Conservation (phyloP, 2,888 invertebrate species). For the Neoascia interrupta region DNA sequence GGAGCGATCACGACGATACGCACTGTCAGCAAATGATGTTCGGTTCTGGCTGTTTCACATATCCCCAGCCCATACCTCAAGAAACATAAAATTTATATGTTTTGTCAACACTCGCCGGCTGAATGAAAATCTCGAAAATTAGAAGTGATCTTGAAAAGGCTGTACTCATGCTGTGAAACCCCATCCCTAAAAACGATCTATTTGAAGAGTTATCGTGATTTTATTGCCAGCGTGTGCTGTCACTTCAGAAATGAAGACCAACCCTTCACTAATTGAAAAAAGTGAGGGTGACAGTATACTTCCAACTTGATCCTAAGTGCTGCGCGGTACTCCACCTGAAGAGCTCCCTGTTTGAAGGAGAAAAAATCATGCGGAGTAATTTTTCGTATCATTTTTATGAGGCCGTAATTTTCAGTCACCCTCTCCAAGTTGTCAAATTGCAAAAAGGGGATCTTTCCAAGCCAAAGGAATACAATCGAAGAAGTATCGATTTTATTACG, state of each 20-base stretch:
- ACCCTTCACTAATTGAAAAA: constrained; percentile 36
- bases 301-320: constrained; percentile 29
- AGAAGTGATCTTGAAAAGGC: constrained; percentile 35
- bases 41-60: constrained; percentile 8
- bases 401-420: constrained; percentile 54
- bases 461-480: not conserved
- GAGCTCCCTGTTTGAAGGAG: not conserved
- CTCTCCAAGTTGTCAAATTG: constrained; percentile 58
- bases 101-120: constrained; percentile 52
- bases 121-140: not conserved
- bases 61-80: constrained; percentile 38
- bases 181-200: constrained; percentile 36
- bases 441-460: constrained; percentile 25
- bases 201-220: constrained; percentile 57
- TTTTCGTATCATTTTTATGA: constrained; percentile 65
- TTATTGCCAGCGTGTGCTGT: constrained; percentile 68
- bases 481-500: constrained; percentile 60
- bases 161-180: constrained; percentile 5
- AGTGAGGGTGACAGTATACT: constrained; percentile 42
- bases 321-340: constrained; percentile 43
- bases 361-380: constrained; percentile 19
- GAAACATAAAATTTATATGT: constrained; percentile 52
- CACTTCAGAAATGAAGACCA: constrained; percentile 31
- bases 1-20: constrained; percentile 23
- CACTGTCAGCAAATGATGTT: constrained; percentile 51